These are phyloP conservation scores for Carassius auratus DNA, from an alignment of 2,113 vertebrate species.

Conservation along the genomic window DNA sequence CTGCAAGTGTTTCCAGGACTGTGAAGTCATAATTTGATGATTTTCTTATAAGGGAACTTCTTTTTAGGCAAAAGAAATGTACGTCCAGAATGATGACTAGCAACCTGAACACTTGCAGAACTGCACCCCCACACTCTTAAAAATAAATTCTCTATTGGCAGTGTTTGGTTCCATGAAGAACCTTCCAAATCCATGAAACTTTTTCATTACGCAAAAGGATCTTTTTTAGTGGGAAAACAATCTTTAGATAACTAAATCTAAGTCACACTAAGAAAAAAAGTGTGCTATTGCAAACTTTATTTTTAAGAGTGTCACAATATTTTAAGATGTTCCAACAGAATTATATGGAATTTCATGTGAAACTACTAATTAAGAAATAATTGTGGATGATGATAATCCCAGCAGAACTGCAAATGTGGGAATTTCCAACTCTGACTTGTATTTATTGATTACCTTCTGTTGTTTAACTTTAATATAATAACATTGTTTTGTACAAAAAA, in stretches of 20 bases:
- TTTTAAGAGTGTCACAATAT: not conserved
- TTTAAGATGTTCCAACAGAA: not conserved
- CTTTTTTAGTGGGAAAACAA: not conserved
- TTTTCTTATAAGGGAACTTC: not conserved
- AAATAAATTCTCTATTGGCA: not conserved
- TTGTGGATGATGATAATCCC: not conserved
- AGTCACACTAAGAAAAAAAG: not conserved
- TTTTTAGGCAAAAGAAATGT: not conserved
- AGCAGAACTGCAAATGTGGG: not conserved
- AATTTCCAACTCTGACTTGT: not conserved
- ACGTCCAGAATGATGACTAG: not conserved
- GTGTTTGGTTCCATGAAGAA: not conserved
- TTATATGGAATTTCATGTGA: not conserved
- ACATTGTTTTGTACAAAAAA: not conserved
- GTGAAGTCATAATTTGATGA: not conserved
- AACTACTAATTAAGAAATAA: not conserved
- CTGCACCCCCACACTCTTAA: not conserved
- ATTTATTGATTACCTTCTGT: not conserved
- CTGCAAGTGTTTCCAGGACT: constrained; percentile 38
- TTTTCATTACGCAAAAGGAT: not conserved
- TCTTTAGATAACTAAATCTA: not conserved
- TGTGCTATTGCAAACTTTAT: not conserved
- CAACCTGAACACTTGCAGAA: constrained; percentile 25
- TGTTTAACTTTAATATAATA: not conserved
- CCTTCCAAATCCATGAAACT: not conserved